Conservation (phyloP, 2,888 invertebrate species). For the Synanthedon tipuliformis region DNA sequence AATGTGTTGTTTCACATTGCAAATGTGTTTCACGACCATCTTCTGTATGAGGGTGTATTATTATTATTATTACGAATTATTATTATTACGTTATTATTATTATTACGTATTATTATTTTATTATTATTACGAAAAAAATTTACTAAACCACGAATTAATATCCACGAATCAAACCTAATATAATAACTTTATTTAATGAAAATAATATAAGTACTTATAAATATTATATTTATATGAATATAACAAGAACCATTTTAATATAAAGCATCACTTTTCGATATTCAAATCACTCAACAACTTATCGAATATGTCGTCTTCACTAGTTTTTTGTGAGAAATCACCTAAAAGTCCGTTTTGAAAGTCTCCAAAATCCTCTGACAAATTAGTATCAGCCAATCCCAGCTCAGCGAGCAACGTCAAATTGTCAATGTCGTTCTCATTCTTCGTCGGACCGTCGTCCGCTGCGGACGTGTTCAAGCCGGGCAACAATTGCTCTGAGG, state of each 20-base stretch:
- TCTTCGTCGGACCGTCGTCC: conserved; percentile 9
- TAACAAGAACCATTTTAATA: conserved; percentile 2
- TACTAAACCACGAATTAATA: neutral
- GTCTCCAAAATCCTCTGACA: conserved; percentile 44
- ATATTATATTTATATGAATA: neutral
- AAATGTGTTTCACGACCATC: too few relatives aligned
- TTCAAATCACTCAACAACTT: conserved; percentile 49
- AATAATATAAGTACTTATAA: neutral
- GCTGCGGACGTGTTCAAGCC: conserved; percentile 28
- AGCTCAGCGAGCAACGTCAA: conserved; percentile 66
- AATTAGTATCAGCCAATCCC: conserved; percentile 64
- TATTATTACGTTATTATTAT: too few relatives aligned
- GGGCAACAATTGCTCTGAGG: conserved; percentile 46
- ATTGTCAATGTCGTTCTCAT: conserved; percentile 30
- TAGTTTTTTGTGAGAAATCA: conserved; percentile 28
- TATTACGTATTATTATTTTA: too few relatives aligned
- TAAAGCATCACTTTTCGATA: conserved; percentile 26
- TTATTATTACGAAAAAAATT: neutral
- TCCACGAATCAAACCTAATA: too few relatives aligned
- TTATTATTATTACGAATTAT: too few relatives aligned
- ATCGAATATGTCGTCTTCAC: conserved; percentile 46
- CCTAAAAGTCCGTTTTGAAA: conserved; percentile 53
- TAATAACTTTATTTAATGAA: neutral
- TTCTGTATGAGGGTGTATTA: too few relatives aligned
- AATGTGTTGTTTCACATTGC: too few relatives aligned